Evolutionary conservation across 2,113 vertebrate genomes (phyloP).

Genomic region (Murina feae): DNA sequence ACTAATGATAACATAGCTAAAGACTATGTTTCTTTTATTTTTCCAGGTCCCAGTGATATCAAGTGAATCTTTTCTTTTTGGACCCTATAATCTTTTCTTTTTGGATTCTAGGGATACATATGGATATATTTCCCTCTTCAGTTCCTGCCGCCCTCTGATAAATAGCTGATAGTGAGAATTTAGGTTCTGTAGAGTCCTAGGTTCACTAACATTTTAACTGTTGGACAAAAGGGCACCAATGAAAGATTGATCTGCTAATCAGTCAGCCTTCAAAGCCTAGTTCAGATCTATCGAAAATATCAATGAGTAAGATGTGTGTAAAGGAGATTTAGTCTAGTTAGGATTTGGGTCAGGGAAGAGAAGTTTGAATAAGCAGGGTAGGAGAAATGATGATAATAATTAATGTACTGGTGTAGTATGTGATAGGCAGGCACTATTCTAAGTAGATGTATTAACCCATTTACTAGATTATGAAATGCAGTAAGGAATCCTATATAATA

Average conservation of each 20-base stretch:
- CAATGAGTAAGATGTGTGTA: background rate
- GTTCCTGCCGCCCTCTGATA: background rate
- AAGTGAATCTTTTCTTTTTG: background rate
- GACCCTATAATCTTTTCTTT: no score
- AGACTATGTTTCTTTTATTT: background rate
- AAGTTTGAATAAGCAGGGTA: background rate
- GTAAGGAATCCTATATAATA: background rate
- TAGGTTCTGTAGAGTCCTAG: background rate
- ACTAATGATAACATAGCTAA: background rate
- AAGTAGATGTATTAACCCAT: background rate
- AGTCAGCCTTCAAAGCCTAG: background rate
- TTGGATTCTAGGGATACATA: background rate
- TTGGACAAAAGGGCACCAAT: background rate
- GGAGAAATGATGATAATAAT: background rate
- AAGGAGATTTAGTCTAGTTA: background rate
- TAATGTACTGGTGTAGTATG: background rate
- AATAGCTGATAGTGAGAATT: background rate
- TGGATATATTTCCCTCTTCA: background rate
- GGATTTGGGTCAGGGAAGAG: background rate
- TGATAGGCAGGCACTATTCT: background rate
- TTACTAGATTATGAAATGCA: conserved; percentile 20
- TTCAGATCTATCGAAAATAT: background rate
- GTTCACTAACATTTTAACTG: background rate
- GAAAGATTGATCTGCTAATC: background rate
- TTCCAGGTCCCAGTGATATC: background rate